Conservation (phyloP, 2,888 invertebrate species). For the Pseudeuparius sepicola region DNA sequence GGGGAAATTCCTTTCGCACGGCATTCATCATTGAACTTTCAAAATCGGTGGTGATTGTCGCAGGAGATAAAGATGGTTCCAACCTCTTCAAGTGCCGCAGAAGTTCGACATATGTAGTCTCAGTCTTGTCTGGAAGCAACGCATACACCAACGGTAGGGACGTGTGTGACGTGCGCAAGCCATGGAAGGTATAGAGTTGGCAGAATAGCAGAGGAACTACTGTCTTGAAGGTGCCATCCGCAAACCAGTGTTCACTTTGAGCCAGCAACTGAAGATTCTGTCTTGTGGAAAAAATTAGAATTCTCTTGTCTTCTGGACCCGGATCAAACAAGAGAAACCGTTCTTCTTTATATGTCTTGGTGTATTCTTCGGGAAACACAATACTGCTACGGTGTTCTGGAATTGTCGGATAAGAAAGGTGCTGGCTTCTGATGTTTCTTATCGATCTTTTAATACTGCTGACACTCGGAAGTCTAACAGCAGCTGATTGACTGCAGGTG, state of each 20-base stretch:
- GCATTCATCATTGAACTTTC: too few species aligned
- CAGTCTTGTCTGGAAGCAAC: conserved; percentile 5
- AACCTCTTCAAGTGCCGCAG: conserved; percentile 2
- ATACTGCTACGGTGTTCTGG: too few species aligned
- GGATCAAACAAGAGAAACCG: neutral
- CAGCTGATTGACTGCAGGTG: too few species aligned
- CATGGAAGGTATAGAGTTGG: conserved; percentile 9
- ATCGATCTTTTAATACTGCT: too few species aligned
- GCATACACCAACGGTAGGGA: conserved; percentile 9
- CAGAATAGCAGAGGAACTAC: conserved; percentile 1
- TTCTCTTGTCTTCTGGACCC: neutral
- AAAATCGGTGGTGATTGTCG: conserved; percentile 9
- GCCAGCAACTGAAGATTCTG: neutral
- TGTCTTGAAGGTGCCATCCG: conserved; percentile 8
- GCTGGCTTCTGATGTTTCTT: too few species aligned
- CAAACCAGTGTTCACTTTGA: neutral
- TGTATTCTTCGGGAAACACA: too few species aligned
- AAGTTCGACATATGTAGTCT: neutral
- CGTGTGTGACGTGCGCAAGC: conserved; percentile 5
- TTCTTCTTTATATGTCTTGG: neutral
- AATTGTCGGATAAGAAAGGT: too few species aligned
- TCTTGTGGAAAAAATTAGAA: neutral
- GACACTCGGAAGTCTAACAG: too few species aligned
- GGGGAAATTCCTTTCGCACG: too few species aligned
- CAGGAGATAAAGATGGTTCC: neutral